Base-by-base conservation (phyloP, 2,113 vertebrate genomes). In the Microcebus griseorufus region DNA sequence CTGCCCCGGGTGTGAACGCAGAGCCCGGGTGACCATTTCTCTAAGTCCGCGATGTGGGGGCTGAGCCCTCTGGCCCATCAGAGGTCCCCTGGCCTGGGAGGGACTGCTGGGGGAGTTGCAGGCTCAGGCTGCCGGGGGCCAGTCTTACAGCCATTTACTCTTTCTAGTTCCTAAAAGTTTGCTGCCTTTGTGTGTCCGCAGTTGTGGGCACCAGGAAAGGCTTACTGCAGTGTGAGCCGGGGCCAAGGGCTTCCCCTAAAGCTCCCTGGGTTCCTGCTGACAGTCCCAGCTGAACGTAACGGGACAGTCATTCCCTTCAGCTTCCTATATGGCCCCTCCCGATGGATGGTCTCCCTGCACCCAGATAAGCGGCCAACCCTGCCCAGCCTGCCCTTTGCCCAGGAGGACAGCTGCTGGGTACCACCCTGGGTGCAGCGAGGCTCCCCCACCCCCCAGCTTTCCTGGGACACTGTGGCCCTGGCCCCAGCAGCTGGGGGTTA, bases 381-480 rank as follows among this genome's bases (percentile, higher is more conserved):
- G 55, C 32, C n/a, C 76, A 7, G 67, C 20, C 42, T 37, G 34
- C 8, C 6, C 27, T 29, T 51, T 12, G 85, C 32, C 37, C 48
- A 0, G 5, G 65, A 1, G 3, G 48, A 88, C 39, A 67, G 60
- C 39, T 8, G 9, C 25, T 76, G 42, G 85, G 75, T 60, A 67
- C 51, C 69, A 9, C 29, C 37, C 42, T 8, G 6, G 37, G 18
- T 0, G 0, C 65, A 32, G 76, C 9, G 0, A 58, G 45, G 51
- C 29, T 16, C 17, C 45, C 58, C 2, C 0, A 5, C 8, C 42
- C 51, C 60, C 5, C 1, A 3, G 42, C 55, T 51, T 10, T 79
- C 69, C 80, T 1, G 34, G 86, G 86, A 65, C 80, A 9, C 2
- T 0, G 5, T 1, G 67, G 86, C 81, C 53, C 37, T 7, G 80